phyloP scores from a whole-genome alignment of 2,113 vertebrate genomes.

The Sinosuthora webbiana region DNA sequence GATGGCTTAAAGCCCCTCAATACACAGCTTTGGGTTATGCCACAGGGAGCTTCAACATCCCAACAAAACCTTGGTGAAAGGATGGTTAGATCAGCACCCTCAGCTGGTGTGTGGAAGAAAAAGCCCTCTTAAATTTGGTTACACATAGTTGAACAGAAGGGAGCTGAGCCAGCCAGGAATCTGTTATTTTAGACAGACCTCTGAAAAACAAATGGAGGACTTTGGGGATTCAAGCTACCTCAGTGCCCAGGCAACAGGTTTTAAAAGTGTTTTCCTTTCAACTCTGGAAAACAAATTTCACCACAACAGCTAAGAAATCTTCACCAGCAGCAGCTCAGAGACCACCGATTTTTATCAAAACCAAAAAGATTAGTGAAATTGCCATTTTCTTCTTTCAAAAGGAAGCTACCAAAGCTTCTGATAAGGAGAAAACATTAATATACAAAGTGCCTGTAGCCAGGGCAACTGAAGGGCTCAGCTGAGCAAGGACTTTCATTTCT shows the following conservation, averaged over 20 bases:
- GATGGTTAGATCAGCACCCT: neutral
- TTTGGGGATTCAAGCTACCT: rapidly evolving
- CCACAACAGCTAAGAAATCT: neutral
- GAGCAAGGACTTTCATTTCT: neutral
- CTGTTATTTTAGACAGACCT: neutral
- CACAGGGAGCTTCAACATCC: neutral
- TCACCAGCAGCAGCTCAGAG: neutral
- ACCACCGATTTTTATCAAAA: neutral
- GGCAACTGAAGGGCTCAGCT: neutral
- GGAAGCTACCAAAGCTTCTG: neutral
- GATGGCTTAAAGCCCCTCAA: too few relatives aligned
- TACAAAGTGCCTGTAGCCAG: neutral
- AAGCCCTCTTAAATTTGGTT: neutral
- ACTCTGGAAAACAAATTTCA: neutral
- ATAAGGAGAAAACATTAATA: neutral
- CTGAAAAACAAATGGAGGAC: neutral
- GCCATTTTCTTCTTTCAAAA: neutral
- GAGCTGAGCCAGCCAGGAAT: neutral
- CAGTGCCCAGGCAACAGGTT: neutral
- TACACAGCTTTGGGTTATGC: neutral
- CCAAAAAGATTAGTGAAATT: neutral
- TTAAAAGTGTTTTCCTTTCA: neutral
- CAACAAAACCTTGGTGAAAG: neutral
- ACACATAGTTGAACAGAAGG: neutral
- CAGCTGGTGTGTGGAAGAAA: neutral